Evolutionary conservation across 2,888 invertebrate species (phyloP).

Genomic region (Lamellibrachia satsuma): DNA sequence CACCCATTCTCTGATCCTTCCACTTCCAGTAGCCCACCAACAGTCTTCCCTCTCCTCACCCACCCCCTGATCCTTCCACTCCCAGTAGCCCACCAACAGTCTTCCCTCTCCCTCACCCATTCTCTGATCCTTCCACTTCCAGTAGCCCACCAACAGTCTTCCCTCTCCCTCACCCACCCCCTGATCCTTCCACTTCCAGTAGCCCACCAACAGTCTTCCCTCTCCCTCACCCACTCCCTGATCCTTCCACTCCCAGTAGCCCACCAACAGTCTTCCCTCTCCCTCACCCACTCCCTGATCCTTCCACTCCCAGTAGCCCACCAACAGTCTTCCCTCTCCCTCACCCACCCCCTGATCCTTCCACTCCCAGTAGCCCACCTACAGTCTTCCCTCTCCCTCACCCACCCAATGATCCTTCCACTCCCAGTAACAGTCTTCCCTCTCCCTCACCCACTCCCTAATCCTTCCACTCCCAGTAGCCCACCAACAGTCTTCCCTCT

Average conservation of each 20-base stretch:
- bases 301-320: too few relatives aligned
- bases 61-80: constrained; percentile 49
- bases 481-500: background rate
- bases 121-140: too few relatives aligned
- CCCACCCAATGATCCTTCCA: too few relatives aligned
- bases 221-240: background rate
- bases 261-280: background rate
- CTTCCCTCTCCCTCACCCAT: constrained; percentile 54
- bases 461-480: background rate
- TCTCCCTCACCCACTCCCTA: background rate
- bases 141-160: too few relatives aligned
- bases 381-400: too few relatives aligned
- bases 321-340: too few relatives aligned
- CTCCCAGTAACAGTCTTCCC: background rate
- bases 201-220: background rate
- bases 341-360: too few relatives aligned
- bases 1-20: background rate
- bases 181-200: background rate
- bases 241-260: background rate
- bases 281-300: too few relatives aligned
- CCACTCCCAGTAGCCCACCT: too few relatives aligned
- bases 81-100: too few relatives aligned
- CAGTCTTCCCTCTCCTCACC: constrained; percentile 19
- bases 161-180: too few relatives aligned
- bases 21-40: background rate